Conservation (phyloP, 2,113 vertebrate species). For the Anthoscopus minutus region DNA sequence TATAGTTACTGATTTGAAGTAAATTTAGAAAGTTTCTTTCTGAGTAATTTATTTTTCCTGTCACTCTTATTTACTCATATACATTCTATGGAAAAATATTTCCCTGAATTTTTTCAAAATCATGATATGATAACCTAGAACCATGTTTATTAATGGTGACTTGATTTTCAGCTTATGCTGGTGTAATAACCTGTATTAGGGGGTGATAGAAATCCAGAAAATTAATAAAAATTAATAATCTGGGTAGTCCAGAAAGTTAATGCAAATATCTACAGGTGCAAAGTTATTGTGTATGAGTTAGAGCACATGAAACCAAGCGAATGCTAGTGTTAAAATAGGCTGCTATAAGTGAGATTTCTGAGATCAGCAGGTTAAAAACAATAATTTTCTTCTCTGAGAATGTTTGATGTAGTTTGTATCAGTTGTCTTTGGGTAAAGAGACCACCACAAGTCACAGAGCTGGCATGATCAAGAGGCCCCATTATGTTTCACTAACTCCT, state of each 20-base stretch:
- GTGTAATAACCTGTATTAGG: not conserved
- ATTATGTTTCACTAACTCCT: not conserved
- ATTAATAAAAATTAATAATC: too few relatives aligned
- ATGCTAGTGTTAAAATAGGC: not conserved
- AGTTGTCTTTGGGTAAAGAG: not conserved
- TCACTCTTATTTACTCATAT: not conserved
- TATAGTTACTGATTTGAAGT: not conserved
- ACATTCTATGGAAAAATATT: not conserved
- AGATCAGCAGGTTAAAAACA: not conserved
- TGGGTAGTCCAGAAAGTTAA: not conserved
- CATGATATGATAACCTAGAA: not conserved
- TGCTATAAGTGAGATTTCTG: not conserved
- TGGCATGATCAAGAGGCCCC: not conserved
- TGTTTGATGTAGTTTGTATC: not conserved
- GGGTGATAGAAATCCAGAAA: too few relatives aligned
- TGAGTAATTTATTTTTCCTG: not conserved
- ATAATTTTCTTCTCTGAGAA: not conserved
- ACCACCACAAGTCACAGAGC: not conserved
- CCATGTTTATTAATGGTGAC: not conserved
- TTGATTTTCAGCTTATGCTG: not conserved
- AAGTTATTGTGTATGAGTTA: not conserved
- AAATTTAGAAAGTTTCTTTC: not conserved
- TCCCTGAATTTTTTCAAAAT: not conserved
- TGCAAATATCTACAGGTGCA: not conserved
- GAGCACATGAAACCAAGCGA: not conserved